Base-by-base conservation (phyloP, 2,888 invertebrate species). In the Polyploca ridens region DNA sequence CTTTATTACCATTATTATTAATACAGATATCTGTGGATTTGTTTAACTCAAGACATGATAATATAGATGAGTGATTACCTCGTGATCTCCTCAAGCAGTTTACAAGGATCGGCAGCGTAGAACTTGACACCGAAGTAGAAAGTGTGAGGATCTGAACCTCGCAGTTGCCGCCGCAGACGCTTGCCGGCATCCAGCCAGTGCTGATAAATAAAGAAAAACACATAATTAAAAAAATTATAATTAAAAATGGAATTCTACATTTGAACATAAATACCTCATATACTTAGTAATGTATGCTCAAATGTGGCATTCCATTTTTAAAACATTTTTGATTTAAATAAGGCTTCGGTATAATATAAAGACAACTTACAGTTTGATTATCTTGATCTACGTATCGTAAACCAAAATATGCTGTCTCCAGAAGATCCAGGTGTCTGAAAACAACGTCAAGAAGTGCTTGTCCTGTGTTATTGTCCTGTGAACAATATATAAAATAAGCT, bases 61-160 rank as follows among this genome's bases (percentile, higher is more conserved):
- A 27, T 27, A 41, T 41, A 13, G 13, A 41, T 41, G 41, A 13
- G 13, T 41, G 41, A 41, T 13, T 94, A 98, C 98, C 98, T 96
- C 67, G 99, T 99, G 81, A 99, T 98, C 95, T 99, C 99, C 93
- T 99, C 99, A 68, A 98, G 95, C 68, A 99, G 95, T 89, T 99
- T 99, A 94, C 99, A 99, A 1, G 99, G 99, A 94, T 99, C 99
- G 0, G 98, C 98, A 3, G 99, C 98, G 91, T 99, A 99, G 91
- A 99, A 99, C 93, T 99, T 99, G 71, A 99, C 98, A 66, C 99
- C 98, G 87, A 99, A 99, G 92, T 99, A 99, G 79, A 99, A 96
- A 66, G 98, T 98, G 90, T 97, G 97, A 44, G 97, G 96, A 81
- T 95, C 95, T 62, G 95, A 94, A 33, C 96, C 96, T 90, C 98